Evolutionary conservation across 2,888 invertebrate species (phyloP).

Genomic region (Nycteola revayana): DNA sequence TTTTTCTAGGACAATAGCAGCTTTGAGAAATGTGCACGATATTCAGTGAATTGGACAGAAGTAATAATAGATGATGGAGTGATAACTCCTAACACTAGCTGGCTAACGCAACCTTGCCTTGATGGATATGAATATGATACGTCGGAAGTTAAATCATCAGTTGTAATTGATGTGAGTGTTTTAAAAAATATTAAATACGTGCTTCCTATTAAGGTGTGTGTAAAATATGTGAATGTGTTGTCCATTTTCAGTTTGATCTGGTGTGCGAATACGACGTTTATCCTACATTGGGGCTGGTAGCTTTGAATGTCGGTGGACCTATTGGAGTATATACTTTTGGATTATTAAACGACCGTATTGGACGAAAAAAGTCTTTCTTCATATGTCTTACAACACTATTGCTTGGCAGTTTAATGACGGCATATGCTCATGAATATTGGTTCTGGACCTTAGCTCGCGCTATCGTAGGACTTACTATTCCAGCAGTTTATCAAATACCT

Average conservation of each 20-base stretch:
- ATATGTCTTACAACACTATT: slow-evolving; percentile 91
- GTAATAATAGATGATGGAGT: slow-evolving; percentile 52
- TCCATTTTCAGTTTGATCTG: slow-evolving; percentile 88
- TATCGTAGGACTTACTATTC: slow-evolving; percentile 94
- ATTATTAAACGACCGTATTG: slow-evolving; percentile 92
- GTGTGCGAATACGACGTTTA: slow-evolving; percentile 94
- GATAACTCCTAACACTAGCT: slow-evolving; percentile 70
- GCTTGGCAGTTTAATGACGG: slow-evolving; percentile 89
- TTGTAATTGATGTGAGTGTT: slow-evolving; percentile 91
- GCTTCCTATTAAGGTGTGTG: no score
- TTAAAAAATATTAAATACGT: not conserved
- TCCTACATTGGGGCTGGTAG: slow-evolving; percentile 92
- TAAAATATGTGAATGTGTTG: no score
- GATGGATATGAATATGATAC: slow-evolving; percentile 92
- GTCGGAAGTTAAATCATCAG: slow-evolving; percentile 86
- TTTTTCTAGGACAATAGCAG: slow-evolving; percentile 62
- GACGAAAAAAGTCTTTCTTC: slow-evolving; percentile 93
- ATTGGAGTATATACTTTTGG: slow-evolving; percentile 95
- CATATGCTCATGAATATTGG: slow-evolving; percentile 90
- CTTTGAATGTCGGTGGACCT: slow-evolving; percentile 93
- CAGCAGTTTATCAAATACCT: slow-evolving; percentile 96
- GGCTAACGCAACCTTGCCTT: slow-evolving; percentile 86
- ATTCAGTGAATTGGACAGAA: slow-evolving; percentile 87
- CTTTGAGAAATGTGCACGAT: slow-evolving; percentile 87
- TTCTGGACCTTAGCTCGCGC: slow-evolving; percentile 91